Evolutionary conservation across 2,113 vertebrate species (phyloP), one percentile per base, ranked within the genome.

Genomic region (Heptranchias perlo): DNA sequence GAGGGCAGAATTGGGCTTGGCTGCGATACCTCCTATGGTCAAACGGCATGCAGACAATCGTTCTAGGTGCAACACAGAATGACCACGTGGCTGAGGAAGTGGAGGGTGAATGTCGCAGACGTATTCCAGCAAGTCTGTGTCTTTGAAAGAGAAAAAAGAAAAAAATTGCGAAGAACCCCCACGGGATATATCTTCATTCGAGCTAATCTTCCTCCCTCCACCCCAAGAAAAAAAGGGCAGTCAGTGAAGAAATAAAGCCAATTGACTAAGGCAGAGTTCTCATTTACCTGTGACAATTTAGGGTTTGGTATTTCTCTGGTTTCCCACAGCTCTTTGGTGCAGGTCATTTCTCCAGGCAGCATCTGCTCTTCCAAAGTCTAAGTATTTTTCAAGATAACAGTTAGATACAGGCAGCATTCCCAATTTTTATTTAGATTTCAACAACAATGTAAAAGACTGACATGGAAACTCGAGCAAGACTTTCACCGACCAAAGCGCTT

Each of bases 321-420:
- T 44, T 69, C 65, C 94, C 94, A 95, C 65, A 31, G 64, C 28
- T 95, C 94, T 67, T 95, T 95, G 65, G 93, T 47, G 10, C 39
- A 49, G 11, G 52, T 35, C 10, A 35, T 8, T 28, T 52, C 94
- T 47, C 64, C 94, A n/a, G 94, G 25, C 23, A 31, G 44, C 64
- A 73, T 67, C 28, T 95, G 64, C 47, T 69, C 94, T 35, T 95
- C 94, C 65, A 73, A 47, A 52, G 62, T 69, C 94, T 95, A 73
- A 47, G 65, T 23, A 49, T 14, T 69, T 64, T 64, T 61, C 58
- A 93, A 95, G 21, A 67, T 44, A 95, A 69, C 3, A 62, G 92
- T 94, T 62, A 95, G 61, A 10, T 31, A 54, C 87, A 65, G 61
- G 47, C 52, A 95, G 44, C 49, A 73, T 3, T 16, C 44, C 39